Percentiles rank a stretch among this genome's conserved stretches.
These are phyloP conservation scores for Drosophila navojoa DNA, from an alignment of 1,140 invertebrate species.

Conservation along the genomic window DNA sequence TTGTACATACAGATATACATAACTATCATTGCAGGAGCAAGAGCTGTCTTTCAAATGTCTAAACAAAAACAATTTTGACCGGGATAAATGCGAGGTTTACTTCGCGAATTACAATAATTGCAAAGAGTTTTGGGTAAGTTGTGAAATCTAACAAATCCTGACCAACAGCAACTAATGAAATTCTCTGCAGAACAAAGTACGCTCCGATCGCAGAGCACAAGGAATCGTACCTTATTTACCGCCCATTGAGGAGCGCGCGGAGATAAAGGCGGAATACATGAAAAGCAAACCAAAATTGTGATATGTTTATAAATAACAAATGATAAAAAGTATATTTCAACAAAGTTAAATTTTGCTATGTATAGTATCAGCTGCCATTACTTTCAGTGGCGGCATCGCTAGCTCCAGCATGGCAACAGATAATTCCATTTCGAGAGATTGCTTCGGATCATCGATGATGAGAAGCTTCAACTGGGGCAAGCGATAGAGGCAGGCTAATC, in stretches of 20 bases:
- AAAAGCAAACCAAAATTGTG: conserved; percentile 62
- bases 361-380: conserved; percentile 64
- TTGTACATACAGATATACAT: not conserved
- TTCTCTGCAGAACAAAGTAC: conserved; percentile 68
- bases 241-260: conserved; percentile 66
- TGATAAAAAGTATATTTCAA: conserved; percentile 24
- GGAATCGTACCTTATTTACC: conserved; percentile 75
- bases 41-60: conserved; percentile 86
- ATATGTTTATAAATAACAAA: conserved; percentile 15
- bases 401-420: conserved; percentile 86
- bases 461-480: conserved; percentile 86
- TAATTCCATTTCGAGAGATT: conserved; percentile 85
- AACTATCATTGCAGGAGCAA: conserved; percentile 85
- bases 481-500: conserved; percentile 88
- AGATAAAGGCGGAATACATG: conserved; percentile 78
- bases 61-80: conserved; percentile 86
- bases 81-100: conserved; percentile 86
- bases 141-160: not conserved
- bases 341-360: conserved; percentile 44
- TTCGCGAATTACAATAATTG: conserved; percentile 88
- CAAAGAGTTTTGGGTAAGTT: conserved; percentile 86
- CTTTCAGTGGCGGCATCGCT: conserved; percentile 76
- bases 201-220: conserved; percentile 66
- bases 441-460: conserved; percentile 84
- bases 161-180: not conserved